Evolutionary conservation across 2,888 invertebrate genomes (phyloP).

Genomic region (Conchocele bisecta): DNA sequence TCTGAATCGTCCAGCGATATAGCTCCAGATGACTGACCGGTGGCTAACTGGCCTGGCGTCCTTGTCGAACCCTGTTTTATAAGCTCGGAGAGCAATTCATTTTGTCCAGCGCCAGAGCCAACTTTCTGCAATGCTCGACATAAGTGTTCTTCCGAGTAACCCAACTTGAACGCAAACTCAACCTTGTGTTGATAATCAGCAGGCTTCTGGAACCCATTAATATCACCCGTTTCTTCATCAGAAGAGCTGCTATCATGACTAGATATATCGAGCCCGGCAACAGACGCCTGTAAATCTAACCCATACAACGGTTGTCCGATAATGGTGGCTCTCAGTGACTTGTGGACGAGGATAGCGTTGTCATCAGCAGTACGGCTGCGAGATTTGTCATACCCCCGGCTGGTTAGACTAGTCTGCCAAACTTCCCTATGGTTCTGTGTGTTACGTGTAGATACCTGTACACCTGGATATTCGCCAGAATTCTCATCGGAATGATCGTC

Average conservation of each 20-base stretch:
- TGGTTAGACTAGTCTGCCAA: not conserved
- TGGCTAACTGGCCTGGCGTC: not conserved
- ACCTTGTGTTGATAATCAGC: conserved; percentile 86
- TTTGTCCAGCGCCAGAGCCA: conserved; percentile 93
- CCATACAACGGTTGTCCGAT: conserved; percentile 2
- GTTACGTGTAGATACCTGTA: not conserved
- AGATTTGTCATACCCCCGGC: too few relatives aligned
- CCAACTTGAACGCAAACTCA: conserved; percentile 95
- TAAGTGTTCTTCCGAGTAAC: conserved; percentile 94
- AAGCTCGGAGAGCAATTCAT: conserved; percentile 93
- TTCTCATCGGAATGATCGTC: not conserved
- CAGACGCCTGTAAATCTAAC: not conserved
- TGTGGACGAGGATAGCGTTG: too few relatives aligned
- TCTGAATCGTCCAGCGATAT: not conserved
- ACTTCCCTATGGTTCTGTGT: not conserved
- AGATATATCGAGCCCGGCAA: conserved; percentile 16
- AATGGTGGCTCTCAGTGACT: not conserved
- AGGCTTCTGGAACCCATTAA: conserved; percentile 49
- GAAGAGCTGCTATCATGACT: conserved; percentile 23
- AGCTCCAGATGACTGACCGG: not conserved
- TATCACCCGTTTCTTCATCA: conserved; percentile 51
- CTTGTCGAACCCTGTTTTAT: conserved; percentile 87
- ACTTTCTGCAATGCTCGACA: conserved; percentile 91
- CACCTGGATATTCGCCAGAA: not conserved
- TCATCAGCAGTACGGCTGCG: too few relatives aligned